A percentile compares a stretch with the other conserved stretches of the same genome.
phyloP scores from a whole-genome alignment of 2,888 invertebrate species.

The Lasioglossum marginatum region DNA sequence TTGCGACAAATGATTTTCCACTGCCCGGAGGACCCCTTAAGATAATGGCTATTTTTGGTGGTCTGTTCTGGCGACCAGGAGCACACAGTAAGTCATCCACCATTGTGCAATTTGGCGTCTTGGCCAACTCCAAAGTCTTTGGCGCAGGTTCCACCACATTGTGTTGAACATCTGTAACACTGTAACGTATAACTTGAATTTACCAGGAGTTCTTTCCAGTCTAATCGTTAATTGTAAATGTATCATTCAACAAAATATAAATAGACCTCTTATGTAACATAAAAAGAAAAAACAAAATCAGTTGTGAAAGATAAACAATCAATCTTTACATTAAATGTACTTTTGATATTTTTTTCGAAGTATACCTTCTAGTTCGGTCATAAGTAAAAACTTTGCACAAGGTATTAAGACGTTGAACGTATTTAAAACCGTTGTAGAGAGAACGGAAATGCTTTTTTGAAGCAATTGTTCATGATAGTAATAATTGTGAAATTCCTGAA shows the following conservation, averaged over 20 bases:
- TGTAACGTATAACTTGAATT: conserved; percentile 61
- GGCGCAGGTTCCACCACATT: conserved; percentile 70
- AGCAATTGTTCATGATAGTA: conserved; percentile 30
- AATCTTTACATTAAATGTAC: conserved; percentile 2
- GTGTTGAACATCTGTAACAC: conserved; percentile 70
- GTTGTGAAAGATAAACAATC: conserved; percentile 18
- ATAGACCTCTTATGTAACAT: conserved; percentile 14
- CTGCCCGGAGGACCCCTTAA: conserved; percentile 97
- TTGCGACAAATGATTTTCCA: conserved; percentile 96
- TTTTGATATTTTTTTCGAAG: conserved; percentile 1
- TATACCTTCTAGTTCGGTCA: conserved; percentile 1
- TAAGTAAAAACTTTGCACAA: conserved; percentile 26
- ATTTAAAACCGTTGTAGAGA: conserved; percentile 12
- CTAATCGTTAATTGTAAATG: background rate
- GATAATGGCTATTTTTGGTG: conserved; percentile 93
- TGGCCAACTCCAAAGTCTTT: conserved; percentile 80
- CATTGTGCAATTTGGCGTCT: conserved; percentile 85
- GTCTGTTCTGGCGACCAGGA: conserved; percentile 93
- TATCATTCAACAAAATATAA: conserved; percentile 19
- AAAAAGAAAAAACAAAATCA: conserved; percentile 34
- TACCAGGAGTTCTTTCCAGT: conserved; percentile 33
- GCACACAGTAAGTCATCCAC: conserved; percentile 93
- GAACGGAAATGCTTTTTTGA: conserved; percentile 12
- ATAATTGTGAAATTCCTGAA: conserved; percentile 26
- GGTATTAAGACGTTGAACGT: conserved; percentile 33